These are phyloP conservation scores for Cepaea hortensis DNA, from an alignment of 2,888 invertebrate species.

Conservation along the genomic window DNA sequence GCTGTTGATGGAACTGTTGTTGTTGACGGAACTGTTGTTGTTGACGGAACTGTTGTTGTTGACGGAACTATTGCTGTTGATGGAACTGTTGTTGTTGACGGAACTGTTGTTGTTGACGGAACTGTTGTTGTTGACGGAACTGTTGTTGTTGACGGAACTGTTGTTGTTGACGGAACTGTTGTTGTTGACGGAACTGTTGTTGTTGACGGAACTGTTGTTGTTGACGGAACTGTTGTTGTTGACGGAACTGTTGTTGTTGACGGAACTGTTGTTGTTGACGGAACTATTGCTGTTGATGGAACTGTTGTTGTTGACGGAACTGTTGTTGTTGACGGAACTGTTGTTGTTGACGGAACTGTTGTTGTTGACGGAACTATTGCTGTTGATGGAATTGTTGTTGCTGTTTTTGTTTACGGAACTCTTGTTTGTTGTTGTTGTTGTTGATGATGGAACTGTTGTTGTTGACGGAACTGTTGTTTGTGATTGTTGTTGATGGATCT, in stretches of 20 bases:
- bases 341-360: too few species aligned
- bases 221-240: neutral
- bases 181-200: neutral
- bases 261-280: neutral
- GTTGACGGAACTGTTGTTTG: too few species aligned
- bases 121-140: neutral
- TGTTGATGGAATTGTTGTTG: too few species aligned
- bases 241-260: neutral
- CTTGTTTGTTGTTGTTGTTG: too few species aligned
- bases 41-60: slow-evolving; percentile 27
- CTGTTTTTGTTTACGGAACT: too few species aligned
- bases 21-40: neutral
- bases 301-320: neutral
- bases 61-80: neutral
- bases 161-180: neutral
- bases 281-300: neutral
- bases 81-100: too few species aligned
- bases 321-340: neutral
- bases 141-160: neutral
- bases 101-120: slow-evolving; percentile 4
- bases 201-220: neutral
- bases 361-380: too few species aligned
- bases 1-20: neutral
- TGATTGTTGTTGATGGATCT: too few species aligned
- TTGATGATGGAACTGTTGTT: too few species aligned